phyloP scores from a whole-genome alignment of 2,797 vertebrate genomes.

The Allobates femoralis region DNA sequence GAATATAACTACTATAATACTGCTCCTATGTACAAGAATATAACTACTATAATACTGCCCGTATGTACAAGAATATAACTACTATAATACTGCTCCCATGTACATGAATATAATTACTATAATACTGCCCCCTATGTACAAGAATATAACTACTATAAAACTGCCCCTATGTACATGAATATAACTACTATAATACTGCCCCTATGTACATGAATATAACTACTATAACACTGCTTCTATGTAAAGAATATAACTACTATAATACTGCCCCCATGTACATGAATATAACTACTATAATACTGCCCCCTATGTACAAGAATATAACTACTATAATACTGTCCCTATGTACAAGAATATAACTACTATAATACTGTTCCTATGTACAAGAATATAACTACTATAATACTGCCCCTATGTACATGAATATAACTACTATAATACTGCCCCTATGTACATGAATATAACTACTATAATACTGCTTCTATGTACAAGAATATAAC shows the following conservation, averaged over 20 bases:
- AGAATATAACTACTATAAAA: conserved; percentile 8
- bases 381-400: too few relatives aligned
- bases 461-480: too few relatives aligned
- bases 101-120: not conserved
- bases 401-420: too few relatives aligned
- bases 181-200: not conserved
- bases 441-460: too few relatives aligned
- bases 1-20: not conserved
- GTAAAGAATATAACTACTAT: conserved; percentile 5
- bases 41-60: not conserved
- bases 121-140: not conserved
- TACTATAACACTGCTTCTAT: conserved; percentile 4
- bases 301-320: not conserved
- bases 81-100: not conserved
- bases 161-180: not conserved
- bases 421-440: too few relatives aligned
- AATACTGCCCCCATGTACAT: not conserved
- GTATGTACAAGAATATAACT: conserved; percentile 2
- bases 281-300: conserved; percentile 2
- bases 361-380: too few relatives aligned
- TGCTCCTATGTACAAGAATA: not conserved
- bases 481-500: too few relatives aligned
- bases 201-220: conserved; percentile 7
- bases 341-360: too few relatives aligned
- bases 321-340: too few relatives aligned